Conservation (phyloP, 2,888 invertebrate species). For the Eulithis prunata region DNA sequence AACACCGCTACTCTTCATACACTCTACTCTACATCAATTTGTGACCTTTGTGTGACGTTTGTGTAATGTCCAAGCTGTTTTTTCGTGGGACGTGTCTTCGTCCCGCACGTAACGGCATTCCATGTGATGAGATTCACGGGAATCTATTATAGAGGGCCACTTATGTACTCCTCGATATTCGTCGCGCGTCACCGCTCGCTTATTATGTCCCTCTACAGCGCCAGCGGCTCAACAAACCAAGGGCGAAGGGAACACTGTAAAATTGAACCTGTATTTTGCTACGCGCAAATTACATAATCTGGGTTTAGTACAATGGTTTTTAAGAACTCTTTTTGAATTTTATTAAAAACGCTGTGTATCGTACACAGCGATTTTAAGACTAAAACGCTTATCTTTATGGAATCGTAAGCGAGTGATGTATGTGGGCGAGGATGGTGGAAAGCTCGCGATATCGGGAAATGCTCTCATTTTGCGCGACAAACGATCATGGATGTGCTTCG, state of each 20-base stretch:
- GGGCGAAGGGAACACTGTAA: background rate
- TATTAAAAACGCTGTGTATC: too few relatives aligned
- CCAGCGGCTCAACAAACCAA: background rate
- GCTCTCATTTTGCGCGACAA: background rate
- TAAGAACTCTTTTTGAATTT: too few relatives aligned
- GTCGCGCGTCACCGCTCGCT: slow-evolving; percentile 54
- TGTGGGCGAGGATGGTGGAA: background rate
- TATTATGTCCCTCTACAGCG: slow-evolving; percentile 30
- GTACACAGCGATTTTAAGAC: too few relatives aligned
- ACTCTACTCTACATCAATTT: too few relatives aligned
- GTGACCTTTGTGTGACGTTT: too few relatives aligned
- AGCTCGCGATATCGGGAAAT: background rate
- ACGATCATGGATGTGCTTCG: background rate
- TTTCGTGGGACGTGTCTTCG: background rate
- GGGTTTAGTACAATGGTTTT: too few relatives aligned
- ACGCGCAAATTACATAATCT: too few relatives aligned
- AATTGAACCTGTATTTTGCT: background rate
- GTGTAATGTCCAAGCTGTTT: slow-evolving; percentile 8
- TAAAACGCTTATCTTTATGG: background rate
- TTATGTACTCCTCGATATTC: slow-evolving; percentile 52
- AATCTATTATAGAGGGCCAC: slow-evolving; percentile 43
- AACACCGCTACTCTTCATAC: too few relatives aligned
- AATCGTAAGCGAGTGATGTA: background rate
- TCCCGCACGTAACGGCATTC: slow-evolving; percentile 24
- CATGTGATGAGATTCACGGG: slow-evolving; percentile 30